Percentiles rank a stretch among this genome's conserved stretches.
These are phyloP conservation scores for Staurois parvus DNA, from an alignment of 2,797 vertebrate genomes.

Conservation along the genomic window DNA sequence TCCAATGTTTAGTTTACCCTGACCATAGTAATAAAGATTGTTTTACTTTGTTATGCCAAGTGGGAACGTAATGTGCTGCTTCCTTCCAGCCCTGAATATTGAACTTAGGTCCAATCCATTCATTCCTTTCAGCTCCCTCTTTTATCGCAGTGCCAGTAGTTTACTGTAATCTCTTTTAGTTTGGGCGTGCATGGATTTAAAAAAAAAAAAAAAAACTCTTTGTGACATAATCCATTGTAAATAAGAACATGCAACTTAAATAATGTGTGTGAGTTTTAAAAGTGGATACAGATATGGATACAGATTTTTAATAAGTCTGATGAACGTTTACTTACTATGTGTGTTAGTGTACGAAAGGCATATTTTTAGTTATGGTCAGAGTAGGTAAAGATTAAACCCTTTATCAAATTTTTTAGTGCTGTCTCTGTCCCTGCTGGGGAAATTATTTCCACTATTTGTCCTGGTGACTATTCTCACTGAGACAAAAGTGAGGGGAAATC, in stretches of 20 bases:
- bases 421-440: too few relatives aligned
- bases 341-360: too few relatives aligned
- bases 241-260: background rate
- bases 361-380: too few relatives aligned
- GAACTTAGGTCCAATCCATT: background rate
- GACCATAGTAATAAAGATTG: background rate
- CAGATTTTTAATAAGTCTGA: too few relatives aligned
- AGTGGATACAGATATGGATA: too few relatives aligned
- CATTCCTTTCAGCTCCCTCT: background rate
- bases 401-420: too few relatives aligned
- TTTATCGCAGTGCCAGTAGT: conserved; percentile 19
- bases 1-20: background rate
- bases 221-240: background rate
- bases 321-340: too few relatives aligned
- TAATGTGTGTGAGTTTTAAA: background rate
- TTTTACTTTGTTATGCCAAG: background rate
- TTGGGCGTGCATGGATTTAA: background rate
- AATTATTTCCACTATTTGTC: too few relatives aligned
- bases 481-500: too few relatives aligned
- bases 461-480: too few relatives aligned
- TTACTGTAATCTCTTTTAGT: conserved; percentile 8
- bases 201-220: background rate
- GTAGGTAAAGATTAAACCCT: too few relatives aligned
- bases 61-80: background rate
- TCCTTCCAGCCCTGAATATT: background rate